phyloP scores from a whole-genome alignment of 2,797 vertebrate species.

The Enteromius argenteus region DNA sequence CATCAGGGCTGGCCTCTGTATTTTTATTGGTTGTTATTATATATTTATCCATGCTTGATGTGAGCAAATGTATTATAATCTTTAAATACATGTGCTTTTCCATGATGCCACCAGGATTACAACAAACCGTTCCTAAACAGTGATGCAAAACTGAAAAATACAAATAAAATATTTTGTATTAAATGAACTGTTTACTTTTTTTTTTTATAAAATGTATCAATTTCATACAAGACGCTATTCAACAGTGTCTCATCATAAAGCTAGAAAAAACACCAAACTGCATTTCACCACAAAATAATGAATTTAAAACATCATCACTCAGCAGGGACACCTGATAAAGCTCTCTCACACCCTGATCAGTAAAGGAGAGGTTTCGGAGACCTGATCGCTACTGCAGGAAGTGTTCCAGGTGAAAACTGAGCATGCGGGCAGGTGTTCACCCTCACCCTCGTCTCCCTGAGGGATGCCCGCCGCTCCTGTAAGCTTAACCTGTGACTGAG shows the following conservation, averaged over 20 bases:
- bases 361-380: constrained; percentile 40
- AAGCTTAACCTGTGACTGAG: constrained; percentile 44
- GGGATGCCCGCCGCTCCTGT: background rate
- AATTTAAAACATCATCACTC: constrained; percentile 22
- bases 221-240: background rate
- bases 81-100: background rate
- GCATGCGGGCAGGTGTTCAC: constrained; percentile 28
- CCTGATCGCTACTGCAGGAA: constrained; percentile 39
- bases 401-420: constrained; percentile 48
- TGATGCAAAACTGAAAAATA: background rate
- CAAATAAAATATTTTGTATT: constrained; percentile 48
- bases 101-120: constrained; percentile 12
- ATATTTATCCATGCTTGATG: constrained; percentile 16
- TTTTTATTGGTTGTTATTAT: constrained; percentile 23
- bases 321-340: constrained; percentile 27
- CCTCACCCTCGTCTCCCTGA: background rate
- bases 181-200: constrained; percentile 16
- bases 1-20: constrained; percentile 20
- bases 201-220: background rate
- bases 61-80: background rate
- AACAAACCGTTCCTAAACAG: constrained; percentile 18
- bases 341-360: constrained; percentile 42
- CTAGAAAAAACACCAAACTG: constrained; percentile 14
- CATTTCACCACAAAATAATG: constrained; percentile 3
- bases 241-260: background rate